Conservation (phyloP, 2,888 invertebrate genomes). For the Drosophila bunnanda region DNA sequence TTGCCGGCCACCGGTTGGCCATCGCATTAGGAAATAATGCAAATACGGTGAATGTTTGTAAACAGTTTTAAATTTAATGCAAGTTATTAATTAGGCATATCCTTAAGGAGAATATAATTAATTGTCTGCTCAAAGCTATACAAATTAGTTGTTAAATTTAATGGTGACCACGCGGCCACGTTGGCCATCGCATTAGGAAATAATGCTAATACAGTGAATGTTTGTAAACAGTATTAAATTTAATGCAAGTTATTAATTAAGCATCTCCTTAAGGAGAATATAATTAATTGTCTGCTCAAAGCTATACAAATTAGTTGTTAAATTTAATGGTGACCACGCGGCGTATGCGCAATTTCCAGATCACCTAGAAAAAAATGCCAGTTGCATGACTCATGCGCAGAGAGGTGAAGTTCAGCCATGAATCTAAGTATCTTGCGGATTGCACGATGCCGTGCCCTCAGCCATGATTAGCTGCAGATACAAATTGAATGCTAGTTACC, state of each 20-base stretch:
- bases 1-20: conserved; percentile 76
- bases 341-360: conserved; percentile 42
- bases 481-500: conserved; percentile 55
- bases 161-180: conserved; percentile 33
- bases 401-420: conserved; percentile 74
- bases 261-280: background rate
- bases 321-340: conserved; percentile 18
- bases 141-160: background rate
- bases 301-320: background rate
- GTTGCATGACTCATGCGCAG: conserved; percentile 57
- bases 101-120: background rate
- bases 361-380: conserved; percentile 48
- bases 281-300: background rate
- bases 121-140: background rate
- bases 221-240: conserved; percentile 51
- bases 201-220: too few species aligned
- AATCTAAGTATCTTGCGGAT: conserved; percentile 44
- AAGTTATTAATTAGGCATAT: background rate
- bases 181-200: too few species aligned
- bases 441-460: conserved; percentile 62
- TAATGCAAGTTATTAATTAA: background rate
- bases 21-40: conserved; percentile 72
- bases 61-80: conserved; percentile 47
- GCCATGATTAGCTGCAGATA: conserved; percentile 65
- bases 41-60: conserved; percentile 51